Conservation (phyloP, 2,797 vertebrate species). For the Bradypodion pumilum region DNA sequence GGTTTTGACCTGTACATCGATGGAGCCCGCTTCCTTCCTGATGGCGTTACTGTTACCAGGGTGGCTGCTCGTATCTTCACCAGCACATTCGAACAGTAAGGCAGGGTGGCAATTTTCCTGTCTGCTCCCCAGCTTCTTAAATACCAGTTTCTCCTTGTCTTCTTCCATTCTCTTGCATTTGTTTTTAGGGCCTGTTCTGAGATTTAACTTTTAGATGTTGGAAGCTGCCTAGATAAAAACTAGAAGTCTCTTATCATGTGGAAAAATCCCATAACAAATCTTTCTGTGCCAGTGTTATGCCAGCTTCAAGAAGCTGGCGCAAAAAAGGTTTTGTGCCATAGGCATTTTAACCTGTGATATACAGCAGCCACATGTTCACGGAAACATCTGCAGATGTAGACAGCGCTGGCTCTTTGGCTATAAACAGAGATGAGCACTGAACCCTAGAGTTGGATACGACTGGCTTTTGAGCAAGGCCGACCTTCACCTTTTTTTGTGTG, state of each 20-base stretch:
- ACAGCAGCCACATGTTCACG: no score
- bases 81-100: constrained; percentile 59
- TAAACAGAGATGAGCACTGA: no score
- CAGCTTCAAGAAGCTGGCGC: not conserved
- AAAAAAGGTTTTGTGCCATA: not conserved
- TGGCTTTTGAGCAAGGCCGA: no score
- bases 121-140: not conserved
- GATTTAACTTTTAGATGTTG: not conserved
- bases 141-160: not conserved
- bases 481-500: no score
- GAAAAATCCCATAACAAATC: not conserved
- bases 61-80: constrained; percentile 62
- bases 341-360: not conserved
- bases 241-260: not conserved
- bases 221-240: not conserved
- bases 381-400: no score
- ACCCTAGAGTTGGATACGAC: no score
- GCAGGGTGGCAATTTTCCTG: not conserved
- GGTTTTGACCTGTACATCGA: constrained; percentile 53
- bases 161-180: not conserved
- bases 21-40: constrained; percentile 59
- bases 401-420: no score
- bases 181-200: not conserved
- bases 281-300: not conserved
- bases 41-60: constrained; percentile 55